These are phyloP conservation scores for Bathynomus jamesi DNA, from an alignment of 1,140 invertebrate genomes.

Conservation along the genomic window DNA sequence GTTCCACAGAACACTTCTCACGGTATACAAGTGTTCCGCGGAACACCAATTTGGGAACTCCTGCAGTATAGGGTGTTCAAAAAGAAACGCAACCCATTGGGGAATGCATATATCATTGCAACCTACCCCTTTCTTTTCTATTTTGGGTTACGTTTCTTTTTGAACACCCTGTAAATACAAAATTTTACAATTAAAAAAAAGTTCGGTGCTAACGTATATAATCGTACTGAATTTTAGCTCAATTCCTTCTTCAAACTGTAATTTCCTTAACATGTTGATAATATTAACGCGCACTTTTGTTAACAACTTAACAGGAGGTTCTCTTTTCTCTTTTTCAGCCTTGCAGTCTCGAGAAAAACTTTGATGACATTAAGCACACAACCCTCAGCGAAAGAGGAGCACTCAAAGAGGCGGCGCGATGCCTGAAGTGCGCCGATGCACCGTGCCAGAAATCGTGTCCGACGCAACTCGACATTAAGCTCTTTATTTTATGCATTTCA, in stretches of 20 bases:
- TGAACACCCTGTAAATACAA: background rate
- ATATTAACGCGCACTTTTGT: background rate
- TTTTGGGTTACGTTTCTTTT: background rate
- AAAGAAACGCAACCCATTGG: background rate
- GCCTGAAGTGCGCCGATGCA: constrained; percentile 95
- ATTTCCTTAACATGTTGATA: background rate
- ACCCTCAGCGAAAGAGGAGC: constrained; percentile 91
- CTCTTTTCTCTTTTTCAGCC: background rate
- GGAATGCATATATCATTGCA: background rate
- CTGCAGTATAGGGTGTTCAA: background rate
- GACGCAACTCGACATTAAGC: constrained; percentile 93
- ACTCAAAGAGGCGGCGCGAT: constrained; percentile 78
- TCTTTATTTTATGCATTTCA: constrained; percentile 91
- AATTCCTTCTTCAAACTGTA: background rate
- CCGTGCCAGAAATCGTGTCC: constrained; percentile 98
- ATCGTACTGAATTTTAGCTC: background rate
- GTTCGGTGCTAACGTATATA: background rate
- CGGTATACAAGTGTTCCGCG: too few species aligned
- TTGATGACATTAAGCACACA: constrained; percentile 95
- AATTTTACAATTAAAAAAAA: too few species aligned
- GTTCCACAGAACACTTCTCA: too few species aligned
- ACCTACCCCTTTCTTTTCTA: background rate
- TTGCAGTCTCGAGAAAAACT: constrained; percentile 61
- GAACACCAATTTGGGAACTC: background rate
- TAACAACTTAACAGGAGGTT: background rate